Conservation (phyloP, 2,888 invertebrate genomes). For the Mylabris sibirica region DNA sequence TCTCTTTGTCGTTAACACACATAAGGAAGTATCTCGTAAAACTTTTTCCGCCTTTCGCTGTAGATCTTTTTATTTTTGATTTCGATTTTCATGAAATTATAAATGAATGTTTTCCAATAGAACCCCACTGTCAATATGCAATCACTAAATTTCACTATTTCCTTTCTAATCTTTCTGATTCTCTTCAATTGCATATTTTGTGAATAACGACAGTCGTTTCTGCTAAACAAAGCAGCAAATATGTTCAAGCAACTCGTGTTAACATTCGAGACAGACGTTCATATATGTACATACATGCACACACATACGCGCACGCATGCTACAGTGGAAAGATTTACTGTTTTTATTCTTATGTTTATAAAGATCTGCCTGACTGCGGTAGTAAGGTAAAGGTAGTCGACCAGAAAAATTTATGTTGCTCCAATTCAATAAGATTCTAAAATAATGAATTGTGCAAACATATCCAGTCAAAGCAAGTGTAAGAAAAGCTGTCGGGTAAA, state of each 20-base stretch:
- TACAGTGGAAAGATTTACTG: conserved; percentile 34
- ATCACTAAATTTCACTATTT: background rate
- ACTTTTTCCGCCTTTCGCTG: background rate
- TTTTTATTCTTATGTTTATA: conserved; percentile 36
- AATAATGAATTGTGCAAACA: conserved; percentile 24
- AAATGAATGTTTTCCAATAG: background rate
- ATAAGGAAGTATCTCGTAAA: background rate
- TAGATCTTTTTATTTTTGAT: background rate
- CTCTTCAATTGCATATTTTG: background rate
- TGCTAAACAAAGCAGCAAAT: conserved; percentile 12
- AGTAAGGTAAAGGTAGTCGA: conserved; percentile 29
- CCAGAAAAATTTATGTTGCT: conserved; percentile 25
- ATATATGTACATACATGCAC: background rate
- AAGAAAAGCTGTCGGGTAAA: conserved; percentile 30
- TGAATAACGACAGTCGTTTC: background rate
- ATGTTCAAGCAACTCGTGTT: conserved; percentile 20
- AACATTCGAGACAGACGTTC: conserved; percentile 17
- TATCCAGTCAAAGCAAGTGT: conserved; percentile 25
- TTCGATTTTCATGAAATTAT: background rate
- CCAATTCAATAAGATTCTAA: conserved; percentile 6
- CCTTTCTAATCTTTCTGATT: background rate
- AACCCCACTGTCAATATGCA: background rate
- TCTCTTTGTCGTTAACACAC: background rate
- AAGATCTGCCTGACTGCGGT: conserved; percentile 30
- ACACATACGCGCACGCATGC: background rate